These are phyloP conservation scores for Drosophila ficusphila DNA, from an alignment of 1,140 invertebrate species.

Conservation along the genomic window DNA sequence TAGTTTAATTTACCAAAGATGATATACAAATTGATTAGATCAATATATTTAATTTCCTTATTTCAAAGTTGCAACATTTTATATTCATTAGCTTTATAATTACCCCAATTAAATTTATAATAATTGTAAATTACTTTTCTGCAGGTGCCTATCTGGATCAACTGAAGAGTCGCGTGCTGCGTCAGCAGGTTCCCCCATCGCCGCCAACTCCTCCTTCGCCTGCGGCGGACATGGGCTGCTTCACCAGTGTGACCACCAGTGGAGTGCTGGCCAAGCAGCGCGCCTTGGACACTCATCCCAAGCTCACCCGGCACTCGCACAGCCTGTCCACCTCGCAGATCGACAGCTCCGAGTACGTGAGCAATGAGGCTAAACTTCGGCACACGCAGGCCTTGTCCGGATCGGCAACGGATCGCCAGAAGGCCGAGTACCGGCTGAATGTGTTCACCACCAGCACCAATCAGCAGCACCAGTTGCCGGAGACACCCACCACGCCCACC, in stretches of 20 bases:
- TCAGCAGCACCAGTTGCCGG: conserved; percentile 61
- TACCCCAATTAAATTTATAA: background rate
- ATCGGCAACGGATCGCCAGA: conserved; percentile 78
- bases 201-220: conserved; percentile 59
- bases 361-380: conserved; percentile 76
- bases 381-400: conserved; percentile 60
- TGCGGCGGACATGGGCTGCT: conserved; percentile 85
- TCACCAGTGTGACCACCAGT: conserved; percentile 87
- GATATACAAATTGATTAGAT: no score
- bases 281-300: conserved; percentile 70
- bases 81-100: no score
- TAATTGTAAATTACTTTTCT: background rate
- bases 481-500: conserved; percentile 72
- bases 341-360: conserved; percentile 86
- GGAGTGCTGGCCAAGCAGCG: conserved; percentile 86
- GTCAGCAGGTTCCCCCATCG: conserved; percentile 56
- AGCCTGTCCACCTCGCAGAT: conserved; percentile 87
- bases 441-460: conserved; percentile 73
- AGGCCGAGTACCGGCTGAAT: conserved; percentile 81
- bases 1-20: no score
- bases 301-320: conserved; percentile 82
- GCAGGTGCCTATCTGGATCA: conserved; percentile 86
- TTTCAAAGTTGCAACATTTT: no score
- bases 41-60: no score
- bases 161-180: conserved; percentile 86